phyloP scores from a whole-genome alignment of 2,797 vertebrate species.

The Mus minutoides region DNA sequence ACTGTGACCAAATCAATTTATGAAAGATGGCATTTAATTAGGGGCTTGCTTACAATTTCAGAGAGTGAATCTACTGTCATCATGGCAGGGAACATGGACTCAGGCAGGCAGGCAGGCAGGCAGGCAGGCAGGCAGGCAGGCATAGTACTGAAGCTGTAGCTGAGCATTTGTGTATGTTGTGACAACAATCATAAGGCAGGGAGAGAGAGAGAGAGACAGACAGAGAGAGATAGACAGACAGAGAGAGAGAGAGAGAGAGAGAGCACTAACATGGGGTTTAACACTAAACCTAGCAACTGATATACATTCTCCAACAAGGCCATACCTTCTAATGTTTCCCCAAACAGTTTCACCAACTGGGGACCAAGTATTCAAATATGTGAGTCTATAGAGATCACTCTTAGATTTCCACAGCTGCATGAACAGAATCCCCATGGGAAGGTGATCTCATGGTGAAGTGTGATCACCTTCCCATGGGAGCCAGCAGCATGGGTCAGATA shows the following conservation, averaged over 20 bases:
- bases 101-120: background rate
- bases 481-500: conserved; percentile 66
- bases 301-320: background rate
- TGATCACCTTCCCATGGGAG: conserved; percentile 31
- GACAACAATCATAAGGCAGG: background rate
- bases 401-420: background rate
- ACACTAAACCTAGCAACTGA: background rate
- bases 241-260: background rate
- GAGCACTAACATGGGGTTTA: background rate
- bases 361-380: background rate
- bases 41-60: background rate
- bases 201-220: too few species aligned
- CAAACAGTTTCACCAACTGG: background rate
- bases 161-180: background rate
- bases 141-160: background rate
- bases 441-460: conserved; percentile 44
- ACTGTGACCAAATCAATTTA: background rate
- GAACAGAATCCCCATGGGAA: background rate
- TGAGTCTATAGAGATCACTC: background rate
- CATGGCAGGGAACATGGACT: background rate
- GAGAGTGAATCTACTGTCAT: background rate
- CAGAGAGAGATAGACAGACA: background rate
- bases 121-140: too few species aligned
- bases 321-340: background rate
- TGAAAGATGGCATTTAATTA: background rate